phyloP scores from a whole-genome alignment of 2,113 vertebrate species.

The Actinemys pallida region DNA sequence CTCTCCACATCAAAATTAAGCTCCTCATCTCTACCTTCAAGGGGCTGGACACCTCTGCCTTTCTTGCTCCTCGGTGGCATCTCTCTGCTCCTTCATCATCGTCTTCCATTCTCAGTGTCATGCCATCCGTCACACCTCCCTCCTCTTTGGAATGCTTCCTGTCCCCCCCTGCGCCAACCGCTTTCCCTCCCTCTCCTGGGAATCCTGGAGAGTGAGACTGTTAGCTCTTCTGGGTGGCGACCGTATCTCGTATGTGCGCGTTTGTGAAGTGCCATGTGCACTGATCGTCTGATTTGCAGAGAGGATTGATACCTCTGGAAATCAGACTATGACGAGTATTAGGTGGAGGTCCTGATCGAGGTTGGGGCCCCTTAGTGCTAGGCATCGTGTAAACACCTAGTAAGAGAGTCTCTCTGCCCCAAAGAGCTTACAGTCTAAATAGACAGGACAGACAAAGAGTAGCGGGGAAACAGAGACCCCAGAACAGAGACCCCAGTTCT shows the following conservation, averaged over 20 bases:
- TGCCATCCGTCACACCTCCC: not conserved
- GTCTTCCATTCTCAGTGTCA: not conserved
- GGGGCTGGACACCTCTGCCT: not conserved
- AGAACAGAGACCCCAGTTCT: not conserved
- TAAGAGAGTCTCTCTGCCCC: not conserved
- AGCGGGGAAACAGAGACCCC: not conserved
- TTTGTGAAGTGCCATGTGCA: fast-evolving
- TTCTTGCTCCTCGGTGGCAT: not conserved
- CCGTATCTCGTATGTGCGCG: not conserved
- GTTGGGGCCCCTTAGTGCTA: not conserved
- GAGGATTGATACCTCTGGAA: not conserved
- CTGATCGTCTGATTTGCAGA: not conserved
- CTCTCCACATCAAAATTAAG: fast-evolving
- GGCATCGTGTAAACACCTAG: not conserved
- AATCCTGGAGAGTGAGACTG: not conserved
- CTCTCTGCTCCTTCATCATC: not conserved
- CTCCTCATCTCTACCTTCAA: not conserved
- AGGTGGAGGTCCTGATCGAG: not conserved
- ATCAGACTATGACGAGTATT: not conserved
- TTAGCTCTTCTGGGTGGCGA: not conserved
- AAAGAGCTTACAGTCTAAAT: not conserved
- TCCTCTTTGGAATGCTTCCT: not conserved
- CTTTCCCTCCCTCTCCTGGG: not conserved
- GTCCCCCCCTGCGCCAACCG: not conserved
- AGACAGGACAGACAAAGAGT: not conserved